Evolutionary conservation across 2,888 invertebrate species (phyloP).

Genomic region (Oscheius sp.): DNA sequence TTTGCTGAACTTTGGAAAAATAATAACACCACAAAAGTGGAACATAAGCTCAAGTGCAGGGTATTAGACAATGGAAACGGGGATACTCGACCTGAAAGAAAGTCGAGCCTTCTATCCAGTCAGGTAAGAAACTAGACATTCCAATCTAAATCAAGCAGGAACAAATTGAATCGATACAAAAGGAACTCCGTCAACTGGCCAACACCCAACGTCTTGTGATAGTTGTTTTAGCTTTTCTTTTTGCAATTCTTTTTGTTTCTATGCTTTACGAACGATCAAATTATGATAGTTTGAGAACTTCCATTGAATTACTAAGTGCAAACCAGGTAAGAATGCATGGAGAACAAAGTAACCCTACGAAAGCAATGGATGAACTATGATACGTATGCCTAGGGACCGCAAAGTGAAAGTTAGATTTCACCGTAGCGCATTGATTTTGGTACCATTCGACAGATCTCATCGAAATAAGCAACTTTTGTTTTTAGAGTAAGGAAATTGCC

Average conservation of each 20-base stretch:
- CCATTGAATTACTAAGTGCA: slow-evolving; percentile 1
- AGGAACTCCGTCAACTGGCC: slow-evolving; percentile 8
- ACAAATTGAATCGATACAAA: slow-evolving; percentile 8
- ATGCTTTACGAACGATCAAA: slow-evolving; percentile 36
- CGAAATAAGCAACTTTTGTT: no score
- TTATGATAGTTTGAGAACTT: slow-evolving; percentile 23
- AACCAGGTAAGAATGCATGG: no score
- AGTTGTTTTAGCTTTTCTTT: slow-evolving; percentile 26
- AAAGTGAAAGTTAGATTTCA: no score
- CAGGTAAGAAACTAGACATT: slow-evolving; percentile 7
- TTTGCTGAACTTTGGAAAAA: slow-evolving; percentile 57
- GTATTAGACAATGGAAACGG: slow-evolving; percentile 45
- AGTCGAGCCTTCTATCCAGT: slow-evolving; percentile 43
- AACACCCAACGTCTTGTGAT: slow-evolving; percentile 31
- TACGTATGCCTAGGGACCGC: no score
- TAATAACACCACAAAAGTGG: slow-evolving; percentile 45
- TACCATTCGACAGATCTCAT: no score
- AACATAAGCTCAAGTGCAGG: slow-evolving; percentile 58
- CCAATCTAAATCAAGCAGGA: slow-evolving; percentile 19
- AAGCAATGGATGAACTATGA: no score
- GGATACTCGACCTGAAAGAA: slow-evolving; percentile 45
- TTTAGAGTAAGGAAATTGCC: no score
- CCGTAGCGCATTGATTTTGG: no score
- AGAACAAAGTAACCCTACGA: no score
- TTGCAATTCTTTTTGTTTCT: slow-evolving; percentile 23